phyloP scores from a whole-genome alignment of 2,888 invertebrate genomes.

The Carcina quercana region DNA sequence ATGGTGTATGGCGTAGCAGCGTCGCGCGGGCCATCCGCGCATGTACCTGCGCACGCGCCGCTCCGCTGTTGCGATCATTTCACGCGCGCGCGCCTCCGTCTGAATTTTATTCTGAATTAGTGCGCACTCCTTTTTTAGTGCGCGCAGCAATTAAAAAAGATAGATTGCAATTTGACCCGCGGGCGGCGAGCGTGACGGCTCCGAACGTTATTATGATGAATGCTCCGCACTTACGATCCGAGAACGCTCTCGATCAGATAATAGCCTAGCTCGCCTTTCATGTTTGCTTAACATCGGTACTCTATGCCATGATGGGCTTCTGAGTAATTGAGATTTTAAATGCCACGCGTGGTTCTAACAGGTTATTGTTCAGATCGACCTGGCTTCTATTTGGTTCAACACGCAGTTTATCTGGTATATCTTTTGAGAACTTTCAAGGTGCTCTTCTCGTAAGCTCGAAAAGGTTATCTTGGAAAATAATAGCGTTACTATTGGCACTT shows the following conservation, averaged over 20 bases:
- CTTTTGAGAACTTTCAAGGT: neutral
- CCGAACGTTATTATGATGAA: slow-evolving; percentile 65
- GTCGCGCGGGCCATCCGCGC: slow-evolving; percentile 17
- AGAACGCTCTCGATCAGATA: slow-evolving; percentile 59
- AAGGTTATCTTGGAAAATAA: too few species aligned
- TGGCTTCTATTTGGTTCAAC: too few species aligned
- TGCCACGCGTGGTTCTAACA: slow-evolving; percentile 18
- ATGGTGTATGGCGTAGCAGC: slow-evolving; percentile 36
- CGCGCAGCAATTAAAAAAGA: slow-evolving; percentile 68
- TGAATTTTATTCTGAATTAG: slow-evolving; percentile 51
- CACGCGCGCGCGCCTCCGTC: slow-evolving; percentile 56
- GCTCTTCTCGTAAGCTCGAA: too few species aligned
- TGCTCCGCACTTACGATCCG: slow-evolving; percentile 47
- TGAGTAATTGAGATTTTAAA: slow-evolving; percentile 54
- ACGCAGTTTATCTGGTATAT: too few species aligned
- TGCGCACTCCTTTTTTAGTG: slow-evolving; percentile 52
- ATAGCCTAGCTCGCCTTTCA: slow-evolving; percentile 43
- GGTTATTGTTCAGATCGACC: slow-evolving; percentile 9
- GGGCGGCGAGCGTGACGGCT: slow-evolving; percentile 62
- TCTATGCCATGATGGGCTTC: slow-evolving; percentile 42
- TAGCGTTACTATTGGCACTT: too few species aligned
- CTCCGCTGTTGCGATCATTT: slow-evolving; percentile 35
- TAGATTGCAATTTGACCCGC: slow-evolving; percentile 70
- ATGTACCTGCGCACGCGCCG: slow-evolving; percentile 26
- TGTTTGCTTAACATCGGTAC: slow-evolving; percentile 53